Evolutionary conservation across 2,888 invertebrate species (phyloP), one percentile per base, ranked within the genome.

Genomic region (Lumbricus terrestris): DNA sequence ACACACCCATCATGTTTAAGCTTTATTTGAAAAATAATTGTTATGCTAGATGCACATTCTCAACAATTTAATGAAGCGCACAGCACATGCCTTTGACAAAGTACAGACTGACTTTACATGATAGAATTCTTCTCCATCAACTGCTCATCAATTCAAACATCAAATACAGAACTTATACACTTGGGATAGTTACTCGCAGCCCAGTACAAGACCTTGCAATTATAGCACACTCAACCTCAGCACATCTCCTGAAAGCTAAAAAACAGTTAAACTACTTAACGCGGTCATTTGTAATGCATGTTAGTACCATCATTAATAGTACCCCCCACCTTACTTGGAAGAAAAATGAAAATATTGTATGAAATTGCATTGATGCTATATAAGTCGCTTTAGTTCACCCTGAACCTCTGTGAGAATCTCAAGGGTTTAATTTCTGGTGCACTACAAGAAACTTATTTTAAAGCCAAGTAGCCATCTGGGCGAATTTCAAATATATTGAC

Each of bases 221-320:
- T 8, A n/a, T 69, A 69, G 69, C 69, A 69, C 29, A 69, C n/a
- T n/a, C 69, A 69, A 69, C n/a, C 69, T 69, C 69, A n/a, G 69
- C 69, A 69, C n/a, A 69, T n/a, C 69, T 69, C 69, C 69, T 69
- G 69, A 69, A 69, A 69, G 69, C 69, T 69, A 69, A 69, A n/a
- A 69, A 69, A 69, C 69, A 69, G n/a, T 69, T n/a, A 69, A n/a
- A n/a, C 69, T n/a, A 69, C 69, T n/a, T 8, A 69, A 69, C 29
- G 16, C n/a, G 8, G 8, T 1, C n/a, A 29, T n/a, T 69, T 16
- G 4, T 69, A 69, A 69, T 69, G 69, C 16, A 69, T 8, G 8
- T n/a, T 69, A 69, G 69, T n/a, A n/a, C 29, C 69, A 8, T 29
- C n/a, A 69, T n/a, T n/a, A 4, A 69, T 69, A 69, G n/a, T n/a